A percentile compares a stretch with the other conserved stretches of the same genome.
These are phyloP conservation scores for Drosophila sp. DNA, from an alignment of 1,140 invertebrate genomes.

Conservation along the genomic window DNA sequence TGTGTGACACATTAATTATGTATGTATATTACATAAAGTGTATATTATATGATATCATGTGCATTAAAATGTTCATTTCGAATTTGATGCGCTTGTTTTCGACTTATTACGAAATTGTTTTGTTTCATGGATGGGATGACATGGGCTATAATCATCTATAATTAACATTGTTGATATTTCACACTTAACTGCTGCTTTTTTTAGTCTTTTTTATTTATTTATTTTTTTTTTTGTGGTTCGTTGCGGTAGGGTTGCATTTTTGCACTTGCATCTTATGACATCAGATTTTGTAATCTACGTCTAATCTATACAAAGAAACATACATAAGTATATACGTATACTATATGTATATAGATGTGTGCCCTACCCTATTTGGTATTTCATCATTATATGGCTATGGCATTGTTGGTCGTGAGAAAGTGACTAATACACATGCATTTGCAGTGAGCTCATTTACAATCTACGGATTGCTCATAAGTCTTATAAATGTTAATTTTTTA, in stretches of 20 bases:
- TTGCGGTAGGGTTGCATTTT: slow-evolving; percentile 11
- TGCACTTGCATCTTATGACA: slow-evolving; percentile 6
- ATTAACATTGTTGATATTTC: slow-evolving; percentile 62
- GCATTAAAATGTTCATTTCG: slow-evolving; percentile 10
- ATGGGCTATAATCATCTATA: slow-evolving; percentile 46
- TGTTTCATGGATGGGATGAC: slow-evolving; percentile 34
- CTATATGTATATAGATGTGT: neutral
- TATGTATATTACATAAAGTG: neutral
- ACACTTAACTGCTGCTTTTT: slow-evolving; percentile 50
- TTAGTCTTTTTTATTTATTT: neutral
- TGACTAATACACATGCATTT: slow-evolving; percentile 17
- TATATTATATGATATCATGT: slow-evolving; percentile 20
- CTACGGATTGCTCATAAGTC: slow-evolving; percentile 5
- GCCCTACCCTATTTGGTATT: slow-evolving; percentile 6
- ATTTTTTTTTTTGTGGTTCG: slow-evolving; percentile 2
- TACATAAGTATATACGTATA: neutral
- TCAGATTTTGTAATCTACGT: slow-evolving; percentile 5
- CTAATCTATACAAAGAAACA: slow-evolving; percentile 5
- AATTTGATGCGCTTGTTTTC: slow-evolving; percentile 25
- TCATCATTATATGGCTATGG: slow-evolving; percentile 21
- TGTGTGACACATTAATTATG: neutral
- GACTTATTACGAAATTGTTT: slow-evolving; percentile 44
- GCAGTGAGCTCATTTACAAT: slow-evolving; percentile 34
- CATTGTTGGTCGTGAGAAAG: slow-evolving; percentile 30
- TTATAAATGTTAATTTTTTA: slow-evolving; percentile 15